A percentile compares a stretch with the other conserved stretches of the same genome.
Conservation (phyloP, 2,888 invertebrate genomes). For the Mythimna impura region DNA sequence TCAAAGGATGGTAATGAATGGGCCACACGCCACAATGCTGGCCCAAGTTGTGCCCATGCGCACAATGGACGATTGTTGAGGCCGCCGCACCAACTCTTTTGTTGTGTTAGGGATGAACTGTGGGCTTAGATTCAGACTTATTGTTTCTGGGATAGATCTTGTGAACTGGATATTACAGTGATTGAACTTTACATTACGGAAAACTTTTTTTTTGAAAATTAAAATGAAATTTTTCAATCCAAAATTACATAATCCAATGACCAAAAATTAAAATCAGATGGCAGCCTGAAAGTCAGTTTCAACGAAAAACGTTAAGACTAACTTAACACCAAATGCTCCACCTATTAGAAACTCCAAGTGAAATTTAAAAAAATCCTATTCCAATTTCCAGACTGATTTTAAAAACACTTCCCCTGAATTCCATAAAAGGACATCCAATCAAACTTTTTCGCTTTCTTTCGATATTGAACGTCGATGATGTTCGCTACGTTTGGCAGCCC, state of each 20-base stretch:
- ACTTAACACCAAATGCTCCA: not conserved
- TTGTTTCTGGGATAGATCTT: constrained; percentile 4
- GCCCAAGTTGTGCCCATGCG: constrained; percentile 59
- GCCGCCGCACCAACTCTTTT: constrained; percentile 51
- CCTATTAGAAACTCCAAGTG: not conserved
- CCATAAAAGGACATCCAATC: constrained; percentile 31
- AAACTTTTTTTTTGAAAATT: not conserved
- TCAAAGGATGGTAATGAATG: constrained; percentile 67
- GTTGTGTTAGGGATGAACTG: constrained; percentile 53
- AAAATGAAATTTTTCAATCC: not conserved
- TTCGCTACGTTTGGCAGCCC: constrained; percentile 46
- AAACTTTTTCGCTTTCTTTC: constrained; percentile 41
- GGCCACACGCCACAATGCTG: constrained; percentile 55
- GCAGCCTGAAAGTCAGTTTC: not conserved
- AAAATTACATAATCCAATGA: not conserved
- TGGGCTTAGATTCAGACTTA: constrained; percentile 15
- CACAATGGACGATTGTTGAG: constrained; percentile 62
- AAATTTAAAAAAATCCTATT: constrained; percentile 6
- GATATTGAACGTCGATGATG: constrained; percentile 22
- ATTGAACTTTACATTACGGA: not conserved
- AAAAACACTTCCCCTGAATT: constrained; percentile 19
- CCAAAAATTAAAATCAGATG: not conserved
- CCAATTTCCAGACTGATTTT: constrained; percentile 2
- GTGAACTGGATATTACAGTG: not conserved
- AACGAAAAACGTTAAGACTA: not conserved